Conservation (phyloP, 2,888 invertebrate genomes). For the Chymomyza amoena region DNA sequence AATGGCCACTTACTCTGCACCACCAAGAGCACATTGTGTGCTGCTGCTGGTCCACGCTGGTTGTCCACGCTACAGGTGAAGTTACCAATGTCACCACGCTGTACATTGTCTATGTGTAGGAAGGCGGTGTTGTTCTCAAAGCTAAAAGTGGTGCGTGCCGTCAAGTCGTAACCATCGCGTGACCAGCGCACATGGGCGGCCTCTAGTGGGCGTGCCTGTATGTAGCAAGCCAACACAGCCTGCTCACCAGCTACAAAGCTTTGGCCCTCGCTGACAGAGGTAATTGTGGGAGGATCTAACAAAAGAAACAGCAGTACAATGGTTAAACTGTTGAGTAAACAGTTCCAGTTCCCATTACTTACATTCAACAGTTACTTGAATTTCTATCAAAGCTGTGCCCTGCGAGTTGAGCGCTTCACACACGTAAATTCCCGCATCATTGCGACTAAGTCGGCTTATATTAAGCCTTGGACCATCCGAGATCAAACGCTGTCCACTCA, state of each 20-base stretch:
- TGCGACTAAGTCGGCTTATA: constrained; percentile 72
- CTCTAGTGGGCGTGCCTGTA: constrained; percentile 72
- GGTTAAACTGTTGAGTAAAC: neutral
- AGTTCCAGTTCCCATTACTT: constrained; percentile 43
- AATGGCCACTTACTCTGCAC: constrained; percentile 73
- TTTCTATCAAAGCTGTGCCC: constrained; percentile 73
- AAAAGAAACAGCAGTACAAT: constrained; percentile 2
- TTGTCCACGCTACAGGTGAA: constrained; percentile 76
- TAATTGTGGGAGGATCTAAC: constrained; percentile 72
- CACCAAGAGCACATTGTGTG: constrained; percentile 70
- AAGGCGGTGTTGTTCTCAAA: constrained; percentile 74
- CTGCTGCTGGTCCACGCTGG: constrained; percentile 66
- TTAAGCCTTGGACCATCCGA: constrained; percentile 74
- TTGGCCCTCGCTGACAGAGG: constrained; percentile 70
- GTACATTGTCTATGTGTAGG: constrained; percentile 73
- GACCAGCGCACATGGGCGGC: constrained; percentile 74
- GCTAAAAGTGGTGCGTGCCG: constrained; percentile 63
- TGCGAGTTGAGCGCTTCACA: constrained; percentile 76
- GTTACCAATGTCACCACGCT: constrained; percentile 74
- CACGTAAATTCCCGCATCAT: constrained; percentile 74
- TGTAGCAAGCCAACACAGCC: constrained; percentile 72
- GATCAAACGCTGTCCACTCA: constrained; percentile 70
- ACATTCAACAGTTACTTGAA: constrained; percentile 75
- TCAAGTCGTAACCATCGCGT: constrained; percentile 72
- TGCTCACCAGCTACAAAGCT: constrained; percentile 73